Percentiles rank a stretch among this genome's conserved stretches.
Conservation (phyloP, 2,888 invertebrate genomes). For the Drosophila helvetica region DNA sequence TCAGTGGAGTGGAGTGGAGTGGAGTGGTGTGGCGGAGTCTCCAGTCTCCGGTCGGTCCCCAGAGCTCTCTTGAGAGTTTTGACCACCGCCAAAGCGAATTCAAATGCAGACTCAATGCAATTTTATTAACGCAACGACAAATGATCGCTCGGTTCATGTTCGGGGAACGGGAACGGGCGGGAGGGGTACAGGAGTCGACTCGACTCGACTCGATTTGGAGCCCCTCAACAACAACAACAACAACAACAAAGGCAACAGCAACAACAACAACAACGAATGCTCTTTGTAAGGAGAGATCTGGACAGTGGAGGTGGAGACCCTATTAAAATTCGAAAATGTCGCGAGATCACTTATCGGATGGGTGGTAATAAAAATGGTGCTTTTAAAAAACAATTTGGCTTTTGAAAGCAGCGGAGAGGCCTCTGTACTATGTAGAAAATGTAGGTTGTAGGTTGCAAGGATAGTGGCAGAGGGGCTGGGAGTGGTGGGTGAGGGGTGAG, state of each 20-base stretch:
- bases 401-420: constrained; percentile 58
- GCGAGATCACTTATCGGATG: constrained; percentile 80
- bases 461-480: neutral
- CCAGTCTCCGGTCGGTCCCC: neutral
- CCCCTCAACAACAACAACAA: too few relatives aligned
- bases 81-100: constrained; percentile 81
- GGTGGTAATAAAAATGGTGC: constrained; percentile 78
- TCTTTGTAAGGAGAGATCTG: neutral
- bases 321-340: constrained; percentile 81
- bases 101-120: constrained; percentile 82
- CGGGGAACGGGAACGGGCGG: neutral
- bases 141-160: constrained; percentile 60
- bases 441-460: constrained; percentile 51
- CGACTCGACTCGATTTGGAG: neutral
- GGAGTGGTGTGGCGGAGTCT: constrained; percentile 3
- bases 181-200: too few relatives aligned
- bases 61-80: constrained; percentile 28
- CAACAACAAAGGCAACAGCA: too few relatives aligned
- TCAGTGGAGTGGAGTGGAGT: constrained; percentile 6
- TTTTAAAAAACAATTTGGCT: constrained; percentile 82
- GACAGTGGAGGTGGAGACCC: constrained; percentile 61
- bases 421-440: constrained; percentile 39
- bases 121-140: constrained; percentile 82
- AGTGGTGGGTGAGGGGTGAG: too few relatives aligned
- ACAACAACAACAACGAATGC: neutral